Conservation (phyloP, 2,113 vertebrate genomes). For the Hypomesus transpacificus region DNA sequence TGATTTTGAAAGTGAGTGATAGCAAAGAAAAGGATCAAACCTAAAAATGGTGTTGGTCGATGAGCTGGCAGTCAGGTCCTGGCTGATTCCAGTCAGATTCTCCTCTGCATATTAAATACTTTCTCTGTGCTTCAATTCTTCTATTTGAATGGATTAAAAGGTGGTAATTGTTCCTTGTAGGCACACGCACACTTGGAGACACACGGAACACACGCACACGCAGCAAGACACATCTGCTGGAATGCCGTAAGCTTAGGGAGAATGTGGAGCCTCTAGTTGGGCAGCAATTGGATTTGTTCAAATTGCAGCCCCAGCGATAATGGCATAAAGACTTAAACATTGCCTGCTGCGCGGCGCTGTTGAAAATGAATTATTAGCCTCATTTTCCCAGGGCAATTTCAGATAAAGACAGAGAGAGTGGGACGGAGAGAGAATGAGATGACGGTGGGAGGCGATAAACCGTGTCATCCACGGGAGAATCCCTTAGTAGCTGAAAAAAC, state of each 20-base stretch:
- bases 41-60: background rate
- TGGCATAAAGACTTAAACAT: slow-evolving; percentile 58
- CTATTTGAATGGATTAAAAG: slow-evolving; percentile 5
- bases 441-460: slow-evolving; percentile 31
- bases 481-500: slow-evolving; percentile 38
- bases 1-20: background rate
- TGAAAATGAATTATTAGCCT: slow-evolving; percentile 65
- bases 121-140: background rate
- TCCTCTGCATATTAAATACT: background rate
- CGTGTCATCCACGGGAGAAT: slow-evolving; percentile 31
- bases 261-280: slow-evolving; percentile 34
- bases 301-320: slow-evolving; percentile 47
- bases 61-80: background rate
- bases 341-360: slow-evolving; percentile 56
- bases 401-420: slow-evolving; percentile 46
- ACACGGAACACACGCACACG: background rate
- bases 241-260: slow-evolving; percentile 19
- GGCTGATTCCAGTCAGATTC: background rate
- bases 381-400: slow-evolving; percentile 60
- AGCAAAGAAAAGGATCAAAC: background rate
- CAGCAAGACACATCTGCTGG: slow-evolving; percentile 25
- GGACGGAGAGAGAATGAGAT: slow-evolving; percentile 33
- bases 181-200: slow-evolving; percentile 4
- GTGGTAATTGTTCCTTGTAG: slow-evolving; percentile 8
- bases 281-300: slow-evolving; percentile 48